Percentiles rank a stretch among this genome's conserved stretches.
These are phyloP conservation scores for Syncerus caffer DNA, from an alignment of 2,797 vertebrate genomes.

Conservation along the genomic window DNA sequence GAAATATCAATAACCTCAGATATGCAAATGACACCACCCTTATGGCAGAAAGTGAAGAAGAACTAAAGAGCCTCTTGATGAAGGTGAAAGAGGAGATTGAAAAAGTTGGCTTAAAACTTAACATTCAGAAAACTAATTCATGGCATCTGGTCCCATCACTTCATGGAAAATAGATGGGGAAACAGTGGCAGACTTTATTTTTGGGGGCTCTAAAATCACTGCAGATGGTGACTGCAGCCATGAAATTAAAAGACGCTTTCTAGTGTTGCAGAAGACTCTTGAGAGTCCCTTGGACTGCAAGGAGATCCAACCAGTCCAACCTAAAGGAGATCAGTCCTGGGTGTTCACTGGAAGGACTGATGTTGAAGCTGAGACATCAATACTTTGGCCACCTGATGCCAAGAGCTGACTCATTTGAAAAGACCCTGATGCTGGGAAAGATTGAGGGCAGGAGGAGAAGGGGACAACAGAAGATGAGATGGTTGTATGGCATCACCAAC, in stretches of 20 bases:
- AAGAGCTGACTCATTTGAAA: not conserved
- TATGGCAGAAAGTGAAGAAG: not conserved
- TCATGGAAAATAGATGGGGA: not conserved
- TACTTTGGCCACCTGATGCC: not conserved
- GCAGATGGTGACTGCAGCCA: not conserved
- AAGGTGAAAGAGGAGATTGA: not conserved
- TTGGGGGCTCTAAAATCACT: not conserved
- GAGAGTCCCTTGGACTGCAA: not conserved
- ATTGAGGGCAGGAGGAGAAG: not conserved
- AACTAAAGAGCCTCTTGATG: not conserved
- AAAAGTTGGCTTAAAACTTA: not conserved
- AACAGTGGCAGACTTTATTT: not conserved
- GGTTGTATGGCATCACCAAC: not conserved
- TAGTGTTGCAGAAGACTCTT: not conserved
- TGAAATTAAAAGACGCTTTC: not conserved
- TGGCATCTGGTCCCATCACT: not conserved
- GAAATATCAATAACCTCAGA: not conserved
- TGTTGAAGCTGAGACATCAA: not conserved
- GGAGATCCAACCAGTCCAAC: not conserved
- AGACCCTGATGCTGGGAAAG: not conserved
- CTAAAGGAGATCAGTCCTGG: not conserved
- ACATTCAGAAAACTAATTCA: not conserved
- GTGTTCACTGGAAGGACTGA: not conserved
- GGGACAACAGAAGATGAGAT: not conserved
- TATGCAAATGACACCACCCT: not conserved